Evolutionary conservation across 1,140 invertebrate genomes (phyloP), one percentile per base, ranked within the genome.

Genomic region (Plutomurus gul): DNA sequence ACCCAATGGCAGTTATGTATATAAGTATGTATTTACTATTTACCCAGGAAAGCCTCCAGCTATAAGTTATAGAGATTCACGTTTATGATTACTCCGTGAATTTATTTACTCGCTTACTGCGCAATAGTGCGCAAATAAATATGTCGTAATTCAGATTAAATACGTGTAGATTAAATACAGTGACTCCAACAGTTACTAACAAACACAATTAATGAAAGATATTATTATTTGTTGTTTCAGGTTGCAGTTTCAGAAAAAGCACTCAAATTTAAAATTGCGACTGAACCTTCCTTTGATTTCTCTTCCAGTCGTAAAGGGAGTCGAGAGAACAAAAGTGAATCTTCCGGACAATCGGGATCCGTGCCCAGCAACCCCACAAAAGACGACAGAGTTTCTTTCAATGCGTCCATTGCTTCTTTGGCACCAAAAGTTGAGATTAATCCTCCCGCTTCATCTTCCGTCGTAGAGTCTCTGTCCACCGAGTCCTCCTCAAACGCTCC

Each of bases 241-340:
- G 92, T 93, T 1, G 92, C 92, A 82, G 89, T 93, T 70, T 92
- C 91, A 70, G 92, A 93, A 84, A 92, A 92, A 84, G 90, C 92
- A 1, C 88, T 93, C 0, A 93, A 93, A 83, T 86, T 86, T 77
- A 86, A 86, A 75, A 86, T 86, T 77, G 84, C 92, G 11, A 93
- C 92, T 0, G 92, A 93, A 84, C 88, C 90, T 73, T 87, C 82
- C 36, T 73, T 84, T 30, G 79, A 81, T 39, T 82, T 86, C 10
- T 84, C 85, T 22, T 84, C 85, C 16, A 90, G 89, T 1, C 84
- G 90, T 0, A 90, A 89, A 83, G 90, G 90, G 83, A 89, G 90
- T 84, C 89, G 90, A 0, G 89, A 84, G 43, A 84, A 84, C 33
- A 81, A 79, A 33, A 79, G 77, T 70, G 82, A 79, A 33, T 79